These are phyloP conservation scores for Kryptolebias ocellatus DNA, from an alignment of 2,797 vertebrate genomes.

Conservation along the genomic window DNA sequence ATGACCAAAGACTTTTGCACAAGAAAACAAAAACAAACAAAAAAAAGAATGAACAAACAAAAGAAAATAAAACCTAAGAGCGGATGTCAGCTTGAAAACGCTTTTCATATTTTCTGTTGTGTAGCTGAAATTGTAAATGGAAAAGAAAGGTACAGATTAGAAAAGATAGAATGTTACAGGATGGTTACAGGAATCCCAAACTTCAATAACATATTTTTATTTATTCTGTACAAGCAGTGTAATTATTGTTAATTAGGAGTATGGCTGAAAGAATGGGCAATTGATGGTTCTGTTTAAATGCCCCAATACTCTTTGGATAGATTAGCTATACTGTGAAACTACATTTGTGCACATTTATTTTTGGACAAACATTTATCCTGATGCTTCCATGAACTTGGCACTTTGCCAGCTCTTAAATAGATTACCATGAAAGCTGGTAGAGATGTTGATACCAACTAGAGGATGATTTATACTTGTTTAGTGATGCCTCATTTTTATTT, in stretches of 20 bases:
- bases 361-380: neutral
- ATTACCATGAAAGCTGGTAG: neutral
- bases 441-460: constrained; percentile 1
- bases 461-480: constrained; percentile 5
- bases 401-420: neutral
- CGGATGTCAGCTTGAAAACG: too few relatives aligned
- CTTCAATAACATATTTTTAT: neutral
- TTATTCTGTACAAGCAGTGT: neutral
- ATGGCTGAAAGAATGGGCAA: neutral
- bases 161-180: too few relatives aligned
- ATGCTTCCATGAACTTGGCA: neutral
- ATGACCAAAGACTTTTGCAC: too few relatives aligned
- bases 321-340: neutral
- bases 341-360: too few relatives aligned
- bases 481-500: constrained; percentile 12
- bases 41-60: too few relatives aligned
- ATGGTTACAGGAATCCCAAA: neutral
- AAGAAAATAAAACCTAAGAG: too few relatives aligned
- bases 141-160: too few relatives aligned
- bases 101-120: too few relatives aligned
- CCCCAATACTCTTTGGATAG: neutral
- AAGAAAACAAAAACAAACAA: too few relatives aligned
- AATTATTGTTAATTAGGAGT: neutral
- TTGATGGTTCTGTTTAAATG: neutral
- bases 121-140: too few relatives aligned